Evolutionary conservation across 2,888 invertebrate genomes (phyloP).

Genomic region (Argynnis bischoffii): DNA sequence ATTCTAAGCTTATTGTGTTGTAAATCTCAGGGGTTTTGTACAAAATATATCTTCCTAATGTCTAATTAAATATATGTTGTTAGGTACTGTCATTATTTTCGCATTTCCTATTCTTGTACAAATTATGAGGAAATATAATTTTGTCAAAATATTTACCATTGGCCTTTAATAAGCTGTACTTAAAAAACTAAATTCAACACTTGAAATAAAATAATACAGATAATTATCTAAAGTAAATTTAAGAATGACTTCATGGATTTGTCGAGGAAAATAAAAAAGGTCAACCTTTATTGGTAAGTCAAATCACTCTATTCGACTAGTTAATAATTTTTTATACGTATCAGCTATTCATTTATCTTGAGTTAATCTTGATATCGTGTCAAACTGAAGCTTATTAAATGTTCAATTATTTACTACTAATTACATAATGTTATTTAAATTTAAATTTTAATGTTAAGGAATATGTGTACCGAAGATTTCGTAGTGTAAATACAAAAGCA

Average conservation of each 20-base stretch:
- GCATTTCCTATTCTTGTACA: constrained; percentile 43
- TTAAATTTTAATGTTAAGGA: too few species aligned
- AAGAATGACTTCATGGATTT: background rate
- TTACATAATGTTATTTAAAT: too few species aligned
- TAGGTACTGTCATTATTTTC: constrained; percentile 45
- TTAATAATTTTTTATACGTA: too few species aligned
- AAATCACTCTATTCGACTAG: too few species aligned
- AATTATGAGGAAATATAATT: constrained; percentile 12
- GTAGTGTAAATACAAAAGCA: too few species aligned
- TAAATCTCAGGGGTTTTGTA: background rate
- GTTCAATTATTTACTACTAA: too few species aligned
- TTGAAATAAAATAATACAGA: background rate
- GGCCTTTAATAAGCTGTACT: background rate
- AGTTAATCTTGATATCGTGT: too few species aligned
- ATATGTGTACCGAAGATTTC: too few species aligned
- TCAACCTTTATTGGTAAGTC: too few species aligned
- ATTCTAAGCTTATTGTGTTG: background rate
- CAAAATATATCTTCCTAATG: constrained; percentile 23
- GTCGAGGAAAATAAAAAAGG: too few species aligned
- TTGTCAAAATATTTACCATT: background rate
- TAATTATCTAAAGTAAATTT: background rate
- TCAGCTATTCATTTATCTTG: too few species aligned
- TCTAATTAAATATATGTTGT: constrained; percentile 29
- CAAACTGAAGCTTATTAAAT: too few species aligned
- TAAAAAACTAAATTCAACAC: background rate